Evolutionary conservation across 2,113 vertebrate genomes (phyloP).

Genomic region (Benitochromis conjunctus): DNA sequence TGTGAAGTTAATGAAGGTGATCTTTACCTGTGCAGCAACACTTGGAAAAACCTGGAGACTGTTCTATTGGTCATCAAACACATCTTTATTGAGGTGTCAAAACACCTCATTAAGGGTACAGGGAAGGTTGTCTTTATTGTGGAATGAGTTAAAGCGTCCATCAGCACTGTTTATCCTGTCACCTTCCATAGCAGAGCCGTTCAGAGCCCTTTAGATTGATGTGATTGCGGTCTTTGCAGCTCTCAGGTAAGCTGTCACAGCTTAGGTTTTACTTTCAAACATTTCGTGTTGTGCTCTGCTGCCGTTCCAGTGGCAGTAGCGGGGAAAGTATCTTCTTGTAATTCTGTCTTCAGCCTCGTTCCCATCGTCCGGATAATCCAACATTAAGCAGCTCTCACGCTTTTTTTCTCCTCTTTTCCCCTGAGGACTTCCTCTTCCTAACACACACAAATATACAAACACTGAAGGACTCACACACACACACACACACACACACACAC

Average conservation of each 20-base stretch:
- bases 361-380: constrained; percentile 39
- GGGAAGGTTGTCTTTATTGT: background rate
- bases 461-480: background rate
- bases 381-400: constrained; percentile 59
- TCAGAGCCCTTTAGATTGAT: background rate
- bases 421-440: constrained; percentile 35
- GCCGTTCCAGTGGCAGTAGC: background rate
- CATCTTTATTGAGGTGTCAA: background rate
- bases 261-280: background rate
- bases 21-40: background rate
- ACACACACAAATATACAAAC: background rate
- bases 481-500: background rate
- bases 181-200: background rate
- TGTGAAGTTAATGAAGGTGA: background rate
- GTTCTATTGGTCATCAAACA: background rate
- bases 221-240: background rate
- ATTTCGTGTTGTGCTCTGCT: background rate
- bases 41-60: background rate
- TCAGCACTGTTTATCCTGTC: background rate
- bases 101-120: background rate
- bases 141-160: background rate
- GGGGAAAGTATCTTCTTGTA: background rate
- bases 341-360: constrained; percentile 28
- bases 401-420: constrained; percentile 27
- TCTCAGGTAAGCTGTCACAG: background rate